Conservation (phyloP, 2,113 vertebrate species). For the Aix galericulata region DNA sequence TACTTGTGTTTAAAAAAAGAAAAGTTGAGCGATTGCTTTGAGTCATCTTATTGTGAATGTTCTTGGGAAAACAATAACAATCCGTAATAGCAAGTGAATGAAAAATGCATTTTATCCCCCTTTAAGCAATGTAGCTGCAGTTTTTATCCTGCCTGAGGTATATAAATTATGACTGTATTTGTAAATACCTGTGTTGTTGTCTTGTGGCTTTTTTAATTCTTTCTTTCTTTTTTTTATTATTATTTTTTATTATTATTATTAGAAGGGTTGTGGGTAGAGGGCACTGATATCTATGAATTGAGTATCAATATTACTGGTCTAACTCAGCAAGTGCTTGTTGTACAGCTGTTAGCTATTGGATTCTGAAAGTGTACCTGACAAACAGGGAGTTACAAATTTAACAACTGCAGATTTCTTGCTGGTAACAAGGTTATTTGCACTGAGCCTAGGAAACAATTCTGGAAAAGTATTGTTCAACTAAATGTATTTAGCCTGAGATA, state of each 20-base stretch:
- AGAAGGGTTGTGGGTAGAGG: neutral
- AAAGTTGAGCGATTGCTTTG: constrained; percentile 16
- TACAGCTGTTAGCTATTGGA: neutral
- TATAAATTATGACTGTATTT: neutral
- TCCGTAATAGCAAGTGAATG: neutral
- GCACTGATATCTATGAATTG: neutral
- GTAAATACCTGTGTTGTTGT: neutral
- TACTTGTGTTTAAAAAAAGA: constrained; percentile 15
- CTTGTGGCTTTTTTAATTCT: neutral
- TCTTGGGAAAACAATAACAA: neutral
- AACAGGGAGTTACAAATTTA: neutral
- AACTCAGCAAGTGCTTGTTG: neutral
- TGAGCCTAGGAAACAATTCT: neutral
- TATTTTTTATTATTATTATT: too few species aligned
- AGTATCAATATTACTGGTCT: neutral
- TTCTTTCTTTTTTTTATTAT: neutral
- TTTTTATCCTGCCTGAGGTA: neutral
- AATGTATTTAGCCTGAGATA: neutral
- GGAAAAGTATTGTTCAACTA: neutral
- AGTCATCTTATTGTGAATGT: neutral
- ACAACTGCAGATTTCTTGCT: neutral
- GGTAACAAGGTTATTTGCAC: neutral
- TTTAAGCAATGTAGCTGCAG: neutral
- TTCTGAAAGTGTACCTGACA: neutral
- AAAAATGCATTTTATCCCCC: neutral